Evolutionary conservation across 2,113 vertebrate species (phyloP).

Genomic region (Cranoglanis bouderius): DNA sequence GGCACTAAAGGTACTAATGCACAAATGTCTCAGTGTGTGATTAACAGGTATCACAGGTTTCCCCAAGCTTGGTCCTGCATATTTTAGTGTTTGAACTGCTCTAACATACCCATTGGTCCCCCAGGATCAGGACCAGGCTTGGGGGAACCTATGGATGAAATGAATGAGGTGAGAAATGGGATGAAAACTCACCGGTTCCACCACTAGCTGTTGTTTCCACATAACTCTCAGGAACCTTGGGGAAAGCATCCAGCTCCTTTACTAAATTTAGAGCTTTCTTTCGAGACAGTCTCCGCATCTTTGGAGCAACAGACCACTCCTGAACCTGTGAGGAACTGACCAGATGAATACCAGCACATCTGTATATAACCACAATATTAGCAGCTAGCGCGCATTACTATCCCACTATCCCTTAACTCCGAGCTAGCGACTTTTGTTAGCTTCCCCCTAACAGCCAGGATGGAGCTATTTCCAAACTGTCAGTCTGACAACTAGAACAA

Average conservation of each 20-base stretch:
- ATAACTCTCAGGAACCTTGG: conserved; percentile 96
- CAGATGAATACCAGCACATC: background rate
- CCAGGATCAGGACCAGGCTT: background rate
- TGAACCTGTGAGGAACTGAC: conserved; percentile 34
- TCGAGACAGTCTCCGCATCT: conserved; percentile 91
- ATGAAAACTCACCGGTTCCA: conserved; percentile 82
- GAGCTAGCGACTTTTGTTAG: background rate
- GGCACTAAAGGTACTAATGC: background rate
- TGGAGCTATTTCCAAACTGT: background rate
- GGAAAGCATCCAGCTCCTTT: conserved; percentile 95
- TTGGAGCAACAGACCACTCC: conserved; percentile 69
- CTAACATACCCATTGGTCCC: background rate
- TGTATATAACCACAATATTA: background rate
- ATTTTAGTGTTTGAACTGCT: background rate
- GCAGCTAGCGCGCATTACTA: background rate
- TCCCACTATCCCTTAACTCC: background rate
- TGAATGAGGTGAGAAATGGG: background rate
- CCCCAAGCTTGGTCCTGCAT: background rate
- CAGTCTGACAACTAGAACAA: background rate
- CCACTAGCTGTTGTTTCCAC: conserved; percentile 91
- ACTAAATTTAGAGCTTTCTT: conserved; percentile 94
- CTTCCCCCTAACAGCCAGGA: background rate
- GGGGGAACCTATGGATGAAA: background rate
- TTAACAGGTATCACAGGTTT: background rate
- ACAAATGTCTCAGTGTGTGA: background rate